phyloP scores from a whole-genome alignment of 2,888 invertebrate genomes.

The Cynaeus angustus region DNA sequence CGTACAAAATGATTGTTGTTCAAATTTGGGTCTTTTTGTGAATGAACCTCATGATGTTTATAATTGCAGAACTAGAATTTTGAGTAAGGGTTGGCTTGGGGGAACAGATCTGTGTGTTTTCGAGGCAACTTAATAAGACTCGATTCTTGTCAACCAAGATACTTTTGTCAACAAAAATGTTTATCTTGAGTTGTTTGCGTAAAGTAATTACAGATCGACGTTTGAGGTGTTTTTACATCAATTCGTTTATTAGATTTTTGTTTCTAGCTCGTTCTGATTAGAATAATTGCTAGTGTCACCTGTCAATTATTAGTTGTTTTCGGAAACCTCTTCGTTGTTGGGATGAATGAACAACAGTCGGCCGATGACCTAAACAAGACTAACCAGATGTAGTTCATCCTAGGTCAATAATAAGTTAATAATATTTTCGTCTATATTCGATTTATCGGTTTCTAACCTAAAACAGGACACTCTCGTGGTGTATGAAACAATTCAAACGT shows the following conservation, averaged over 20 bases:
- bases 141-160: background rate
- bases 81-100: background rate
- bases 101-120: conserved; percentile 25
- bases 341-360: conserved; percentile 47
- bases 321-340: conserved; percentile 1
- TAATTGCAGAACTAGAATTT: background rate
- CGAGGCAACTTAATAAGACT: conserved; percentile 27
- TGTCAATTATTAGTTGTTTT: conserved; percentile 12
- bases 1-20: conserved; percentile 2
- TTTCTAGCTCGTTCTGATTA: background rate
- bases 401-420: conserved; percentile 51
- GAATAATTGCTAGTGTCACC: conserved; percentile 8
- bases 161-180: background rate
- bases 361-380: conserved; percentile 59
- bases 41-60: conserved; percentile 28
- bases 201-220: conserved; percentile 3
- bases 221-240: background rate
- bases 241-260: conserved; percentile 10
- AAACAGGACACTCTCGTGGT: conserved; percentile 21
- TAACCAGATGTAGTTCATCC: conserved; percentile 58
- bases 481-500: conserved; percentile 39
- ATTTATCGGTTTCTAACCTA: conserved; percentile 38
- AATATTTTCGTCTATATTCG: conserved; percentile 29
- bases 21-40: conserved; percentile 5
- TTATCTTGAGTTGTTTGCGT: background rate